Evolutionary conservation across 2,113 vertebrate genomes (phyloP), one percentile per base, ranked within the genome.

Genomic region (Xenopus tropicalis): DNA sequence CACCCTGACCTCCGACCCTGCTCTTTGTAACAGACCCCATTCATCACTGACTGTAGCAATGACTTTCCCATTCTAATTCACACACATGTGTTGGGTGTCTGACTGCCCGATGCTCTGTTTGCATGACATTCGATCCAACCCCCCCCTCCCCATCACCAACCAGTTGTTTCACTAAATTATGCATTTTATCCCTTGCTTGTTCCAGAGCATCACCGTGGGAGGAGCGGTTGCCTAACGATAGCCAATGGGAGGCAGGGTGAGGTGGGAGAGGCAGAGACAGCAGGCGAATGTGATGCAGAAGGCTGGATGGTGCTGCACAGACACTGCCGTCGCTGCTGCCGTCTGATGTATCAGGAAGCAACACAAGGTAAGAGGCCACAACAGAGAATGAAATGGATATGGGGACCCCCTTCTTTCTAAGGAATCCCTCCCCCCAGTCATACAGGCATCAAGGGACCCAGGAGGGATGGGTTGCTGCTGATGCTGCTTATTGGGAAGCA

Each of bases 111-210:
- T 14, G 61, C 14, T 57, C 11, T 43, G 62, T 11, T 51, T 3
- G n/a, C 12, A 20, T 73, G 71, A 59, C 21, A 73, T 52, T 13
- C 25, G 71, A 73, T 73, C 70, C n/a, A n/a, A n/a, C n/a, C n/a
- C n/a, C n/a, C n/a, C n/a, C n/a, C n/a, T n/a, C n/a, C 42, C 1
- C 14, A 11, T 19, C 22, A 24, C 65, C 63, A 52, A 58, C 64
- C 72, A 74, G 72, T 67, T 67, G 71, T 66, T 48, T 44, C 71
- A 59, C 71, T 74, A 74, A 74, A 74, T 74, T 59, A 74, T 74
- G 72, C 57, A 74, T 74, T 63, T 42, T 51, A 42, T n/a, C n/a
- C 23, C 16, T 42, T 67, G 54, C 48, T 48, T 63, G 54, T 67
- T 25, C 25, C 23, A 42, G 52, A 58, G 71, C 62, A 66, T 43